Evolutionary conservation across 1,140 invertebrate genomes (phyloP).

Genomic region (Hirudo medicinalis): DNA sequence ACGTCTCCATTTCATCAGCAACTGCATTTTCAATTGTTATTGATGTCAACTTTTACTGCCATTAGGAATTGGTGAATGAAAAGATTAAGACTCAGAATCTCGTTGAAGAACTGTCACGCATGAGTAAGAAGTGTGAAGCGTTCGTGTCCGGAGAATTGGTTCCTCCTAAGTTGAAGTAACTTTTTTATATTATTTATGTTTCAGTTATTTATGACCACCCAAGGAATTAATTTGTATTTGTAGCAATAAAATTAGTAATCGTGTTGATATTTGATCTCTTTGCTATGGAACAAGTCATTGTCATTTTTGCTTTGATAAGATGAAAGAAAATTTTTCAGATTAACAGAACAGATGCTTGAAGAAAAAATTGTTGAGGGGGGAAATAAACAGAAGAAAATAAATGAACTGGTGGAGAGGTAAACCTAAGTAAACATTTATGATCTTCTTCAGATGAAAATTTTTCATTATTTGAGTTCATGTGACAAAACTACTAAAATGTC

Average conservation of each 20-base stretch:
- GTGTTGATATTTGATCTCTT: too few relatives aligned
- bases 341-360: neutral
- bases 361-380: neutral
- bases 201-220: too few relatives aligned
- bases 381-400: neutral
- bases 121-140: neutral
- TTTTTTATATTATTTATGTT: neutral
- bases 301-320: too few relatives aligned
- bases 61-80: neutral
- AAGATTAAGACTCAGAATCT: neutral
- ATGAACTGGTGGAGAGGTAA: slow-evolving; percentile 2
- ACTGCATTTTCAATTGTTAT: neutral
- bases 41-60: neutral
- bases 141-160: neutral
- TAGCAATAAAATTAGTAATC: too few relatives aligned
- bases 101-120: neutral
- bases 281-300: too few relatives aligned
- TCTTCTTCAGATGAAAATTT: too few relatives aligned
- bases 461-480: neutral
- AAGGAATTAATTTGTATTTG: too few relatives aligned
- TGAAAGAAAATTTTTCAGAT: neutral
- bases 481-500: neutral
- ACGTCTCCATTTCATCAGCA: neutral
- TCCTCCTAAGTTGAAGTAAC: neutral
- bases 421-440: too few relatives aligned